phyloP scores from a whole-genome alignment of 2,888 invertebrate species.

The Craniophora ligustri region DNA sequence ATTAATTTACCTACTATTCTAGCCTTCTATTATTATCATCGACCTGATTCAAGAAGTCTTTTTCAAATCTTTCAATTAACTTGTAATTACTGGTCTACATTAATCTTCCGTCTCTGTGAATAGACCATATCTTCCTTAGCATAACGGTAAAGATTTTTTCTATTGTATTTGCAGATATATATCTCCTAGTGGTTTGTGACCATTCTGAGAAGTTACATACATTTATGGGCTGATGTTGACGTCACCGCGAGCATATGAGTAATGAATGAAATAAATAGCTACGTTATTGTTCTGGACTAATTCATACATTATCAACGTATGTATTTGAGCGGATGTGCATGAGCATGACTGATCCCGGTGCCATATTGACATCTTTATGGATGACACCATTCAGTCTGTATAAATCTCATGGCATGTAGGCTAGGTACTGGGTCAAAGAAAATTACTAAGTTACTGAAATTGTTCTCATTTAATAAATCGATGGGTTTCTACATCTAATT shows the following conservation, averaged over 20 bases:
- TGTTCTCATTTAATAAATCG: too few species aligned
- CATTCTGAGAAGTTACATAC: constrained; percentile 56
- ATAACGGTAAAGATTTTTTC: constrained; percentile 46
- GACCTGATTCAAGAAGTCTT: too few species aligned
- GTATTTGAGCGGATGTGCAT: constrained; percentile 75
- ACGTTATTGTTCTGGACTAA: constrained; percentile 66
- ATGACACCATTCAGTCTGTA: constrained; percentile 56
- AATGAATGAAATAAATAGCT: constrained; percentile 57
- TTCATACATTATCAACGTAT: constrained; percentile 62
- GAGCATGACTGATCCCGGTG: constrained; percentile 77
- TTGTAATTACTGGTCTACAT: too few species aligned
- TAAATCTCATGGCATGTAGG: too few species aligned
- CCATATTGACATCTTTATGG: constrained; percentile 80
- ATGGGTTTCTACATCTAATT: too few species aligned
- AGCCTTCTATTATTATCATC: background rate
- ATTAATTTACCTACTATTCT: constrained; percentile 39
- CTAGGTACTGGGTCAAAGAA: too few species aligned
- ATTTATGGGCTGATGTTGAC: constrained; percentile 45
- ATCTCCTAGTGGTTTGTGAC: constrained; percentile 56
- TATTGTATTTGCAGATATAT: constrained; percentile 49
- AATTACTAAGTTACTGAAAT: too few species aligned
- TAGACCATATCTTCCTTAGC: constrained; percentile 32
- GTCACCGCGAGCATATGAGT: constrained; percentile 57
- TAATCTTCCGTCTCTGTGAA: too few species aligned
- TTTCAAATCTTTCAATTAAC: too few species aligned